phyloP scores from a whole-genome alignment of 2,113 vertebrate genomes.

The Coregonus clupeaformis region DNA sequence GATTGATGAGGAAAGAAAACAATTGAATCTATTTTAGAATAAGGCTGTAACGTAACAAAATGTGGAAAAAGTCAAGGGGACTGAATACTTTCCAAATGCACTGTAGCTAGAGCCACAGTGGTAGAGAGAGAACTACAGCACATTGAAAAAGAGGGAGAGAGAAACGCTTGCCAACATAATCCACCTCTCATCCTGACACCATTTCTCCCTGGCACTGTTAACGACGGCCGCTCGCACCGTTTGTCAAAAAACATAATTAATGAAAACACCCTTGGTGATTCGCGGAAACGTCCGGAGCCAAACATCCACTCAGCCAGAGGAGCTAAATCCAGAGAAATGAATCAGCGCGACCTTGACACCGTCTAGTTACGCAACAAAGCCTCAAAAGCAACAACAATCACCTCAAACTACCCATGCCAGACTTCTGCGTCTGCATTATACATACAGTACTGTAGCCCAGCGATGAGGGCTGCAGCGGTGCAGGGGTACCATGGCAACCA shows the following conservation, averaged over 20 bases:
- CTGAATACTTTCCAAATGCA: too few relatives aligned
- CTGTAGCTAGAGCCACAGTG: neutral
- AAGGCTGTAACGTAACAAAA: too few relatives aligned
- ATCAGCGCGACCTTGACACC: constrained; percentile 13
- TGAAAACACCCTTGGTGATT: neutral
- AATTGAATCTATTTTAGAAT: too few relatives aligned
- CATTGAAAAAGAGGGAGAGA: neutral
- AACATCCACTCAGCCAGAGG: neutral
- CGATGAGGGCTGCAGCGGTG: neutral
- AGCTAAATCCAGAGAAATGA: constrained; percentile 1
- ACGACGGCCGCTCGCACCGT: neutral
- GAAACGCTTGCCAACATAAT: neutral
- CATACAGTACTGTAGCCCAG: neutral
- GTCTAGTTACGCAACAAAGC: constrained; percentile 44
- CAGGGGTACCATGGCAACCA: constrained; percentile 79
- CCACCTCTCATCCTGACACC: constrained; percentile 29
- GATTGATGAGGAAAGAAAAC: too few relatives aligned
- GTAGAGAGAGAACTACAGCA: neutral
- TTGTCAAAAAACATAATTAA: constrained; percentile 24
- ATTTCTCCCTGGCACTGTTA: constrained; percentile 18
- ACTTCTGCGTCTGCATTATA: constrained; percentile 41
- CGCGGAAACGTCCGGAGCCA: neutral
- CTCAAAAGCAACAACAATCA: constrained; percentile 44
- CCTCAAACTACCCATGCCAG: constrained; percentile 43
- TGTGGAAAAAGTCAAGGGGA: too few relatives aligned